These are phyloP conservation scores for Danaus plexippus DNA, from an alignment of 1,140 invertebrate species.

Conservation along the genomic window DNA sequence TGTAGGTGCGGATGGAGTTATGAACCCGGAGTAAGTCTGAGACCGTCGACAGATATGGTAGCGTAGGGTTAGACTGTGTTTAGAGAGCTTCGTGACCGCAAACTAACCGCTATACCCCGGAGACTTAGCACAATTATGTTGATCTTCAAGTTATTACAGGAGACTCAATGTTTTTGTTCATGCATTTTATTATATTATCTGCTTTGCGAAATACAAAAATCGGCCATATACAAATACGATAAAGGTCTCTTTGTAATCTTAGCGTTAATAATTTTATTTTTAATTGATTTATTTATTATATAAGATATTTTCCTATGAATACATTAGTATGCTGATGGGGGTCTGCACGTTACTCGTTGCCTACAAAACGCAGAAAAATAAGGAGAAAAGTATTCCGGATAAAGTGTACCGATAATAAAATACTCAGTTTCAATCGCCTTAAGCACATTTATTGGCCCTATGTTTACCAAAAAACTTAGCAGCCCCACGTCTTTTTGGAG, in stretches of 20 bases:
- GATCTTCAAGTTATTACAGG: conserved; percentile 19
- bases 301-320: conserved; percentile 7
- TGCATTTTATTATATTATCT: too few relatives aligned
- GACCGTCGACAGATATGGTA: conserved; percentile 53
- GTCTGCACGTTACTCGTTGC: conserved; percentile 52
- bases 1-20: too few relatives aligned
- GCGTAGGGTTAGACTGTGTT: conserved; percentile 56
- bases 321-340: conserved; percentile 51
- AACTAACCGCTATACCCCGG: conserved; percentile 46
- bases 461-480: conserved; percentile 48
- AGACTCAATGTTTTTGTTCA: conserved; percentile 1
- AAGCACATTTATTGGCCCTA: conserved; percentile 43
- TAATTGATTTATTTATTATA: too few relatives aligned
- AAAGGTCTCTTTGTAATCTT: too few relatives aligned
- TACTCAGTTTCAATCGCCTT: conserved; percentile 63
- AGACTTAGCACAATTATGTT: conserved; percentile 57
- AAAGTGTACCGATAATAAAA: conserved; percentile 62
- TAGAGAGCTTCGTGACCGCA: conserved; percentile 58
- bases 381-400: conserved; percentile 60
- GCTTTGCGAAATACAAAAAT: too few relatives aligned
- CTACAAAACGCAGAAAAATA: conserved; percentile 64
- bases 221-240: too few relatives aligned
- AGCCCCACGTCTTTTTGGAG: conserved; percentile 15
- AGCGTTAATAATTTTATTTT: too few relatives aligned
- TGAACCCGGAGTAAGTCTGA: conserved; percentile 1